A percentile compares a stretch with the other conserved stretches of the same genome.
These are phyloP conservation scores for Trachythela sp. DNA, from an alignment of 64 coral and sea anemone species.

Conservation along the genomic window DNA sequence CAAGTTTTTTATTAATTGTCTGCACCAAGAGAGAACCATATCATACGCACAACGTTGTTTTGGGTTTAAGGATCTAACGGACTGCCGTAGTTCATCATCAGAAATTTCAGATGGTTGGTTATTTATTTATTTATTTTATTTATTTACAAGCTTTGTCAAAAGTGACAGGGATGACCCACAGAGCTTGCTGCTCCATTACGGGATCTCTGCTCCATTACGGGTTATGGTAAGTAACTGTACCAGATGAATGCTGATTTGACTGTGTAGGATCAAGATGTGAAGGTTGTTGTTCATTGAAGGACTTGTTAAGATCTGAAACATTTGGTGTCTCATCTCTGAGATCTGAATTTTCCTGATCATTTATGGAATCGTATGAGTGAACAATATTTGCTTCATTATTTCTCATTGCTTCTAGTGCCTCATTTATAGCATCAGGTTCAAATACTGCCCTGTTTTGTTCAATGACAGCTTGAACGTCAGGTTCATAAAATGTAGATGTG, in stretches of 20 bases:
- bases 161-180: no score
- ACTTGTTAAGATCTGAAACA: neutral
- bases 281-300: conserved; percentile 29
- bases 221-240: conserved; percentile 30
- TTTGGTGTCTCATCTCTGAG: neutral
- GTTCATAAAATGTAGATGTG: neutral
- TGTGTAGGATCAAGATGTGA: conserved; percentile 31
- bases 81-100: conserved; percentile 22
- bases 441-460: neutral
- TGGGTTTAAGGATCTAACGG: conserved; percentile 35
- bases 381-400: neutral
- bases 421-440: neutral
- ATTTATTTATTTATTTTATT: no score
- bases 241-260: neutral
- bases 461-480: neutral
- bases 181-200: no score
- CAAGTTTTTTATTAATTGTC: conserved; percentile 37
- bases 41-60: conserved; percentile 44
- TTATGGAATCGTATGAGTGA: neutral
- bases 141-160: no score
- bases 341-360: conserved; percentile 12
- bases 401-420: neutral
- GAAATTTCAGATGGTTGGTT: conserved; percentile 52
- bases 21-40: conserved; percentile 37
- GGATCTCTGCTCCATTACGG: no score